Evolutionary conservation across 2,113 vertebrate genomes (phyloP), one percentile per base, ranked within the genome.

Genomic region (Chaetura pelagica): DNA sequence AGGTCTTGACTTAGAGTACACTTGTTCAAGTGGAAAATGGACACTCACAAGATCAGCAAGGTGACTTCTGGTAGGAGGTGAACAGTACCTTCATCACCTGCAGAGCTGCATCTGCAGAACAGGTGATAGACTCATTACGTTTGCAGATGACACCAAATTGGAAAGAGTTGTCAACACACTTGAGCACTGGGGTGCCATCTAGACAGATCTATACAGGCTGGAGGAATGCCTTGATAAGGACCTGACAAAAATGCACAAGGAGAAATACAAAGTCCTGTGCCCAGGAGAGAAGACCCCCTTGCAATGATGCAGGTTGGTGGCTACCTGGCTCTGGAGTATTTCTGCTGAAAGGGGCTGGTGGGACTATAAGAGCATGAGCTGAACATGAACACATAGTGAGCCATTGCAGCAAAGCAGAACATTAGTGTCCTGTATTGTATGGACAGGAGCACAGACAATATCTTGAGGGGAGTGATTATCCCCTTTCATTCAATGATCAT

Each of bases 221-320:
- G 27, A 71, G 8, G 40, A 51, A 18, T 35, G 18, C 26, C 12
- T 1, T 3, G 4, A 26, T 5, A 52, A 73, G 12, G 7, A 18
- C 17, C 32, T 51, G 14, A 51, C 27, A 23, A 35, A 84, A 80
- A 57, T 8, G 6, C 15, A 49, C 0, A 2, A 79, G 21, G 18
- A 72, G 27, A 73, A 90, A 61, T 40, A 13, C 34, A 73, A 84
- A 84, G 21, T 10, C 19, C 8, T 38, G 40, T 42, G 40, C 20
- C 11, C 6, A 27, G 30, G 15, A 15, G 15, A 40, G 29, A 52
- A 46, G 13, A 27, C 4, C 10, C 7, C 52, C 21, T 34, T 46
- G 24, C 17, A 52, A 17, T 0, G 0, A 23, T 13, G 18, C 11
- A 71, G 35, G 18, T 29, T 66, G 29, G 40, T 5, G 9, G 4